Base-by-base conservation (phyloP, 2,888 invertebrate species). In the Glaucopsyche alexis region DNA sequence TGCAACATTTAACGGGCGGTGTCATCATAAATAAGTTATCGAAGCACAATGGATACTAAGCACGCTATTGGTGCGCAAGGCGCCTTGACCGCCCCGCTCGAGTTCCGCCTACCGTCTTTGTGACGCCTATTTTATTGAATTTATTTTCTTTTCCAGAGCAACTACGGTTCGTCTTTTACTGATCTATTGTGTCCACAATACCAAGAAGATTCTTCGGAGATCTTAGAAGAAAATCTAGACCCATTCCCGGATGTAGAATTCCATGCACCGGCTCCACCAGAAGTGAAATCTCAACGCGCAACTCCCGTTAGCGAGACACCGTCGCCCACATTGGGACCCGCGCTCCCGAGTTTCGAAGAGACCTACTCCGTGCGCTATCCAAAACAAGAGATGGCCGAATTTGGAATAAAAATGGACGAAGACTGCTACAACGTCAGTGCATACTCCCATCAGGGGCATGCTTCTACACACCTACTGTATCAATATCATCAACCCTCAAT, bases 301-400 rank as follows among this genome's bases (percentile, higher is more conserved):
- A 91, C 91, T 64, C 90, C 92, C 70, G 83, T 90, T 75, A 93
- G 93, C 79, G 91, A 88, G 78, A 86, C 91, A 55, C 87, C 90
- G 55, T 93, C 93, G 74, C 92, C 91, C 16, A 91, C 85, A 14
- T 85, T 87, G 29, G 94, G 95, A 79, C 94, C 95, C 67, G 94
- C 96, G 69, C 89, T 97, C 82, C 97, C 97, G 77, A 97, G 97
- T 90, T 97, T 97, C 91, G 96, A 97, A 93, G 97, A 97, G 91
- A 97, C 97, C 45, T 97, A 97, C 87, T 96, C 96, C 74, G 95
- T 96, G 71, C 95, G 96, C 77, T 96, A 96, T 83, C 94, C 94
- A 75, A 94, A 94, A 80, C 94, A 94, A 84, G 95, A 94, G 86
- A 93, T 95, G 85, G 91, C 93, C 64, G 94, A 94, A 80, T 94